Evolutionary conservation across 2,797 vertebrate species (phyloP).

Genomic region (Chrysocyon brachyurus): DNA sequence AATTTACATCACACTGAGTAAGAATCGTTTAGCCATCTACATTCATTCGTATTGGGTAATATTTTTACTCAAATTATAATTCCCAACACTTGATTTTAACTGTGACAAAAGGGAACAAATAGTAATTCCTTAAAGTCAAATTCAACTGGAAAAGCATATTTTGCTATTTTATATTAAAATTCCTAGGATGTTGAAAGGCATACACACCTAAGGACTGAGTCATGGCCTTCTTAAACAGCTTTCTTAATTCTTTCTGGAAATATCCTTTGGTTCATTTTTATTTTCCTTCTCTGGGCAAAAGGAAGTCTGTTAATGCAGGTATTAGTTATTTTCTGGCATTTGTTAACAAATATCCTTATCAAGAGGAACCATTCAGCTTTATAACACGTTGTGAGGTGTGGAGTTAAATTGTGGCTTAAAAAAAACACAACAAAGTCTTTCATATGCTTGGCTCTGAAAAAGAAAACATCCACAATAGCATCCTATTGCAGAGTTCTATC

Average conservation of each 20-base stretch:
- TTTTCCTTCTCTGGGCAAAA: conserved; percentile 72
- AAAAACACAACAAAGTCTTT: conserved; percentile 66
- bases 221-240: conserved; percentile 77
- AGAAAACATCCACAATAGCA: not conserved
- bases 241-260: conserved; percentile 67
- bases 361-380: conserved; percentile 60
- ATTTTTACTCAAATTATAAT: conserved; percentile 76
- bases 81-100: conserved; percentile 80
- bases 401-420: conserved; percentile 49
- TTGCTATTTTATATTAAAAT: conserved; percentile 68
- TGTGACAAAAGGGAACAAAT: conserved; percentile 72
- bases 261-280: conserved; percentile 75
- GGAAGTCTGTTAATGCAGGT: conserved; percentile 59
- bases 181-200: conserved; percentile 64
- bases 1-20: conserved; percentile 83
- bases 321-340: conserved; percentile 70
- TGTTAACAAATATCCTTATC: conserved; percentile 65
- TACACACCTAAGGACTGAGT: conserved; percentile 77
- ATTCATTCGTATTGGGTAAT: conserved; percentile 76
- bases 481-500: conserved; percentile 10
- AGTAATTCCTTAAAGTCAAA: conserved; percentile 69
- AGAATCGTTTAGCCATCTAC: conserved; percentile 79
- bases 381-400: conserved; percentile 48
- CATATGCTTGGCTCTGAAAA: conserved; percentile 61
- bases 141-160: conserved; percentile 63